These are phyloP conservation scores for Penaeus indicus DNA, from an alignment of 1,140 invertebrate genomes.

Conservation along the genomic window DNA sequence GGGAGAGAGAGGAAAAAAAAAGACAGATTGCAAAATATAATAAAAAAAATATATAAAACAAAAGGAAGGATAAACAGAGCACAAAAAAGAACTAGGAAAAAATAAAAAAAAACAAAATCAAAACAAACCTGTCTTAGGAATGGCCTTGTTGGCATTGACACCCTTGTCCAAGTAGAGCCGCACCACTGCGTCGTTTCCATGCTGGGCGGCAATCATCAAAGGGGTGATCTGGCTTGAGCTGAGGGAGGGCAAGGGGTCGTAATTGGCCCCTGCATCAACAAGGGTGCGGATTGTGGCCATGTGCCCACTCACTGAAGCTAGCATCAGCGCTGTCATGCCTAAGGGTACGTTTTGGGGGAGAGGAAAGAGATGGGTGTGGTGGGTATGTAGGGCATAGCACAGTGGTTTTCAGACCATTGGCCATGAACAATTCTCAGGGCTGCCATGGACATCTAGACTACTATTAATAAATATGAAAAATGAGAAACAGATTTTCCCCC, in stretches of 20 bases:
- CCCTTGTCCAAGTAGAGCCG: constrained; percentile 57
- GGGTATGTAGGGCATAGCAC: too few relatives aligned
- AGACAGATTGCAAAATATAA: too few relatives aligned
- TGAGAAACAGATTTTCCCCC: too few relatives aligned
- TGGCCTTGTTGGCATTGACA: constrained; percentile 49
- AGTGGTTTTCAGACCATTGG: too few relatives aligned
- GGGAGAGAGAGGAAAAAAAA: too few relatives aligned
- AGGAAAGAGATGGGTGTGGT: too few relatives aligned
- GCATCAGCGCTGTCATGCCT: constrained; percentile 57
- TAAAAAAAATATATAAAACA: too few relatives aligned
- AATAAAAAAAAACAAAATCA: neutral
- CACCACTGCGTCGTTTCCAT: constrained; percentile 55
- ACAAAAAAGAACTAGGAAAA: neutral
- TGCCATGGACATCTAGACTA: too few relatives aligned
- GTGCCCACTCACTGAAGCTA: constrained; percentile 58
- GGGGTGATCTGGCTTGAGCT: constrained; percentile 48
- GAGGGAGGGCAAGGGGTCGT: constrained; percentile 24
- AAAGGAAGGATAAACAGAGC: neutral
- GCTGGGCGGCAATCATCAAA: constrained; percentile 56
- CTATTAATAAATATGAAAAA: too few relatives aligned
- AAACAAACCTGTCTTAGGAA: constrained; percentile 46
- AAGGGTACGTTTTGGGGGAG: too few relatives aligned
- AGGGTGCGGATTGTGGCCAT: constrained; percentile 51
- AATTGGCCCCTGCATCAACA: constrained; percentile 49
- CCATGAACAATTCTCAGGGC: too few relatives aligned